Base-by-base conservation (phyloP, 2,888 invertebrate species). In the Rutpela maculata region DNA sequence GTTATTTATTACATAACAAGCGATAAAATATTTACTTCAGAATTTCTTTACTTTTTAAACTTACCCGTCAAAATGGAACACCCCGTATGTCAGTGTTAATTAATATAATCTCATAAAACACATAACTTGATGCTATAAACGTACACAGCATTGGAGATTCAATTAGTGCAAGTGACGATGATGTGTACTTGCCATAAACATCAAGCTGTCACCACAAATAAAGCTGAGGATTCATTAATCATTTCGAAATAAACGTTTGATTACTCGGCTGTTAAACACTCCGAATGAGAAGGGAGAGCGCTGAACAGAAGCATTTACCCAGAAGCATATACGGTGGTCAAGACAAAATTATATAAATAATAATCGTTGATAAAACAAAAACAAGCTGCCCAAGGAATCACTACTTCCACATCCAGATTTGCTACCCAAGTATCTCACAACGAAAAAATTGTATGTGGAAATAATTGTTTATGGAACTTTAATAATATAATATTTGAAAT, bases 81-180 rank as follows among this genome's bases (percentile, higher is more conserved):
- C 65, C 43, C 43, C 17, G 65, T 65, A 65, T 19, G 65, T 50
- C 65, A 65, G 43, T 19, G 22, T 43, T 70, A 70, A 70, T 70
- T 38, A 60, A 60, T n/a, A 19, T 26, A 60, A 60, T 60, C 35
- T 38, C 50, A 43, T 60, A 26, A 60, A 70, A 59, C 60, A 60
- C 60, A 59, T 22, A 70, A 18, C 70, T 38, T 10, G 50, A 60
- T 60, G 70, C 70, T 50, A 38, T 50, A 60, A 60, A 60, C 60
- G 22, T 70, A 59, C 19, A 18, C 60, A 60, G 70, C 19, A 60
- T 35, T 70, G 70, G 60, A 38, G 60, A 70, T 70, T 70, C 70
- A 70, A 70, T 70, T 70, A 60, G 70, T 60, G 70, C 70, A 70
- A 70, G 70, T 70, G 70, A 70, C 70, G 70, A 60, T 60, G 70